Evolutionary conservation across 1,140 invertebrate species (phyloP).

Genomic region (Meteorus sp.): DNA sequence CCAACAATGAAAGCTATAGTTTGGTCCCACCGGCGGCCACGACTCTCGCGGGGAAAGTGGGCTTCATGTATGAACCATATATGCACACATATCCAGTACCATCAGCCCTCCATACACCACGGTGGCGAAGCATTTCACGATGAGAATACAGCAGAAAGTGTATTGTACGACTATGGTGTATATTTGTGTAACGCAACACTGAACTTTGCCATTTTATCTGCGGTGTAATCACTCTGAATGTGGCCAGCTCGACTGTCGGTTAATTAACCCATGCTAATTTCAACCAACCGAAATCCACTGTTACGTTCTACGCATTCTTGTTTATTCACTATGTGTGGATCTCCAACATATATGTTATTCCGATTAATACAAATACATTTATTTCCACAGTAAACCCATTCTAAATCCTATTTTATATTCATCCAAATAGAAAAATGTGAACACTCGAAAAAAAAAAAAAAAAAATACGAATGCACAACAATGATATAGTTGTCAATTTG

Average conservation of each 20-base stretch:
- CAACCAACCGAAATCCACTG: neutral
- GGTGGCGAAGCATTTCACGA: too few species aligned
- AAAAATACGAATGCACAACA: too few species aligned
- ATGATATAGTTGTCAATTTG: too few species aligned
- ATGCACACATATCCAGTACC: too few species aligned
- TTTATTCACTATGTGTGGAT: neutral
- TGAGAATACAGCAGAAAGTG: neutral
- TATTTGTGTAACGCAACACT: conserved; percentile 19
- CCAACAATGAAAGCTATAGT: conserved; percentile 23
- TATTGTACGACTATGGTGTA: too few species aligned
- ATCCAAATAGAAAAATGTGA: neutral
- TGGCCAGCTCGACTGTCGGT: neutral
- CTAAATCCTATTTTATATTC: neutral
- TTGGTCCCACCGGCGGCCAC: neutral
- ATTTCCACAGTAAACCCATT: too few species aligned
- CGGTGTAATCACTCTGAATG: conserved; percentile 12
- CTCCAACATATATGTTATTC: neutral
- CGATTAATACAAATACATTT: too few species aligned
- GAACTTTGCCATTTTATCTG: conserved; percentile 19
- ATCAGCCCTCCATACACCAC: neutral
- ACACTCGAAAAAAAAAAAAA: too few species aligned
- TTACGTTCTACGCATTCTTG: neutral
- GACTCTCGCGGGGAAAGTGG: neutral
- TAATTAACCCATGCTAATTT: conserved; percentile 14
- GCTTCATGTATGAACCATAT: neutral